Base-by-base conservation (phyloP, 1,140 invertebrate genomes). In the Macrobrachium nipponense region DNA sequence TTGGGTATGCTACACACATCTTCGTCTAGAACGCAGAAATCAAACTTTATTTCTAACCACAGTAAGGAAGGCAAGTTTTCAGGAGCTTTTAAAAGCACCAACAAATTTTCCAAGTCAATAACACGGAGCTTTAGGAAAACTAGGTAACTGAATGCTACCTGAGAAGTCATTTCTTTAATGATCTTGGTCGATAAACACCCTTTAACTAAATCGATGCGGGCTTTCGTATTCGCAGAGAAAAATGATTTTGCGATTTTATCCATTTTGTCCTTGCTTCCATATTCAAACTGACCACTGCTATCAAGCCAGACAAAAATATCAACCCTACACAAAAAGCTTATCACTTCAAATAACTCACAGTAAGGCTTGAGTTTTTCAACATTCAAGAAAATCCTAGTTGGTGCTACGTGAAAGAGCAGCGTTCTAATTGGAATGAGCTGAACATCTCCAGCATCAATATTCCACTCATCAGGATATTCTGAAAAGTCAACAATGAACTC, bases 231-330 rank as follows among this genome's bases (percentile, higher is more conserved):
- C 20, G 84, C 73, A 14, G 51, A 62, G 23, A 85, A 73, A 58
- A 89, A 89, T 44, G 82, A 61, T 58, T 73, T 70, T 12, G 80
- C 51, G 15, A 87, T 76, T 6, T 64, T 27, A 36, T 89, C 88
- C 85, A 89, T 86, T 70, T 68, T 84, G 20, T 60, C 18, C 6
- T 60, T 43, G n/a, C 72, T 70, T 12, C 86, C 88, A 68, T 89
- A 89, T 10, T 20, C 77, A 59, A 87, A 89, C 20, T 89, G 88
- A 51, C 61, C 72, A 11, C 36, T 70, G 44, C 88, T 89, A 59
- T 89, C 88, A 17, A 89, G 80, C 88, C 88, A 89, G 12, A 89
- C 78, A 20, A 78, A 87, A 15, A 89, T 89, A n/a, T 87, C 85
- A n/a, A 89, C 88, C 8, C 86, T 62, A 15, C 85, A 80, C 7